These are phyloP conservation scores for Falco biarmicus DNA, from an alignment of 2,797 vertebrate genomes.

Conservation along the genomic window DNA sequence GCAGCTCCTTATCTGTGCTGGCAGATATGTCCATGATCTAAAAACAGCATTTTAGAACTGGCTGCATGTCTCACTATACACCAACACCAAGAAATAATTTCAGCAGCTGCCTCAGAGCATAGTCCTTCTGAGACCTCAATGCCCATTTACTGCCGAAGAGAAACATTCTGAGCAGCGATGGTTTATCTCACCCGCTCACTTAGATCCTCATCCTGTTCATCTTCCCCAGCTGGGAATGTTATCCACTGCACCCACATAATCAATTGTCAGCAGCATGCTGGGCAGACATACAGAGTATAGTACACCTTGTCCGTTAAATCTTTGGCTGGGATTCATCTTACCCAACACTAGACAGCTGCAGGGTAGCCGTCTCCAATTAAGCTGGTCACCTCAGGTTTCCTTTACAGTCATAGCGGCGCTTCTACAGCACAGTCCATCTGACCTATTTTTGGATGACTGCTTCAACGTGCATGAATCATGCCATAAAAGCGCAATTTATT, in stretches of 20 bases:
- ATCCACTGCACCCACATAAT: accelerated
- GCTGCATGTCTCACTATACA: conserved; percentile 16
- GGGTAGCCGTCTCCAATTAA: neutral
- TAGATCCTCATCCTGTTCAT: neutral
- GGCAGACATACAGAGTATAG: neutral
- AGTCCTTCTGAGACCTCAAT: neutral
- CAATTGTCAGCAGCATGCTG: neutral
- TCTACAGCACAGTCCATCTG: neutral
- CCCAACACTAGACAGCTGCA: conserved; percentile 12
- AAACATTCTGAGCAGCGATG: neutral
- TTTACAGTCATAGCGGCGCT: neutral
- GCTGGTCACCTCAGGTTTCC: conserved; percentile 1
- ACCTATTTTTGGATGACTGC: neutral
- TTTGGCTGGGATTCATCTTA: neutral
- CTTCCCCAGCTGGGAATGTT: neutral
- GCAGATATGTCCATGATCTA: conserved; percentile 58
- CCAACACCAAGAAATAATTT: conserved; percentile 37
- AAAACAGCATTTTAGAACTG: conserved; percentile 59
- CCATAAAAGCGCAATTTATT: neutral
- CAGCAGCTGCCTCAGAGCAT: neutral
- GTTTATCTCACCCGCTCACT: neutral
- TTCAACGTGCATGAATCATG: neutral
- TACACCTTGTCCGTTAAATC: neutral
- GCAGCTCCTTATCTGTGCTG: conserved; percentile 59
- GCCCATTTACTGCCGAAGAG: neutral